Percentiles rank a stretch among this genome's conserved stretches.
These are phyloP conservation scores for Dendroctonus ponderosae DNA, from an alignment of 1,140 invertebrate genomes.

Conservation along the genomic window DNA sequence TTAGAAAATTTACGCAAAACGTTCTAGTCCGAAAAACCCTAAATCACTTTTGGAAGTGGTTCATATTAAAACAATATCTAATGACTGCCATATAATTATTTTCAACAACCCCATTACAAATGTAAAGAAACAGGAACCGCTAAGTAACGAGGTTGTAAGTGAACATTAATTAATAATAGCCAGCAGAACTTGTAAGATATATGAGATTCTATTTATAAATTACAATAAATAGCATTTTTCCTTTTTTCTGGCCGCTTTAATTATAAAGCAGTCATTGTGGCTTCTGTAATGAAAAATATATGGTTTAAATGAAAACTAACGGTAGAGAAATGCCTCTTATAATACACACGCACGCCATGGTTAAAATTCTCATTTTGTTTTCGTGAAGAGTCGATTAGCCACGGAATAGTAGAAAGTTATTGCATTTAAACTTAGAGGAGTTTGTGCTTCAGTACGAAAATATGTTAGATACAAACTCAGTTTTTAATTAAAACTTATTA, in stretches of 20 bases:
- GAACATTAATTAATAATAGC: conserved; percentile 3
- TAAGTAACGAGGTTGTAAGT: neutral
- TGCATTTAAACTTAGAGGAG: neutral
- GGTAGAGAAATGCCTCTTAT: conserved; percentile 16
- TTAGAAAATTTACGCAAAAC: no score
- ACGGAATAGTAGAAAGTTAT: conserved; percentile 3
- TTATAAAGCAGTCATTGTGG: conserved; percentile 4
- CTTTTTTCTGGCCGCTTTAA: conserved; percentile 10
- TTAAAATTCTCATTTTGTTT: conserved; percentile 11
- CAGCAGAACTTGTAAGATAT: conserved; percentile 5
- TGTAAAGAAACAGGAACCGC: neutral
- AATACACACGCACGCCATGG: conserved; percentile 4
- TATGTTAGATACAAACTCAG: no score
- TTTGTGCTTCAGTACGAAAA: neutral
- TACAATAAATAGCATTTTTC: conserved; percentile 12
- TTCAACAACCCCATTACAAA: no score
- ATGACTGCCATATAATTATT: no score
- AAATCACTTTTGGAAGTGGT: no score
- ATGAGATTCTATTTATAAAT: conserved; percentile 1
- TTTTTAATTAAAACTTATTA: no score
- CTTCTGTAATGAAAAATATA: conserved; percentile 15
- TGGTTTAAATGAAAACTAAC: conserved; percentile 16
- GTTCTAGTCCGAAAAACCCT: no score
- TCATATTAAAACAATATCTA: no score
- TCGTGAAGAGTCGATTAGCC: conserved; percentile 8